phyloP scores from a whole-genome alignment of 1,140 invertebrate genomes.

The Phocides pigmalion region DNA sequence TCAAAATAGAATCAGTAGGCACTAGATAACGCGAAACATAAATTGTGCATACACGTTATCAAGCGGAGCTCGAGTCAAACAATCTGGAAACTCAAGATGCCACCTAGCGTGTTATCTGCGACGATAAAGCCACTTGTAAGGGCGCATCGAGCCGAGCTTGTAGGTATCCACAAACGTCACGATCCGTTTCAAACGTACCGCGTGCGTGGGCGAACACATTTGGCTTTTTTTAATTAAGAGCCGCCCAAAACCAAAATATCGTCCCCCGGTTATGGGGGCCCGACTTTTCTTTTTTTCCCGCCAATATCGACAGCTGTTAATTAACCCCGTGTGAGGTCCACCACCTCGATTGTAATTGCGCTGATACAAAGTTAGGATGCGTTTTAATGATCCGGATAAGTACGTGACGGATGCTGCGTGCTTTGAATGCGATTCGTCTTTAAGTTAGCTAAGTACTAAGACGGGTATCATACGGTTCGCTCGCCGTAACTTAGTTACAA shows the following conservation, averaged over 20 bases:
- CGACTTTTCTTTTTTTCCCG: conserved; percentile 26
- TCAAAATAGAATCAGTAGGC: neutral
- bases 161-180: conserved; percentile 30
- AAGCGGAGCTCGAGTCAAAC: neutral
- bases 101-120: conserved; percentile 25
- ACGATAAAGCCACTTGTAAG: conserved; percentile 29
- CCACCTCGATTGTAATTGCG: conserved; percentile 41
- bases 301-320: conserved; percentile 49
- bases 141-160: conserved; percentile 7
- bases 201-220: conserved; percentile 45
- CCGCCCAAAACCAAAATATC: conserved; percentile 10
- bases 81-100: conserved; percentile 30
- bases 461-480: too few relatives aligned
- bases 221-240: conserved; percentile 46
- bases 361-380: conserved; percentile 39
- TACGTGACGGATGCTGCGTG: conserved; percentile 14
- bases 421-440: neutral
- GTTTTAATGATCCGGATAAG: conserved; percentile 21
- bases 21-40: neutral
- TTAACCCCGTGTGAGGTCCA: conserved; percentile 50
- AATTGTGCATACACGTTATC: conserved; percentile 4
- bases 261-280: conserved; percentile 9
- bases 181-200: conserved; percentile 24
- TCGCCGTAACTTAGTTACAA: too few relatives aligned
- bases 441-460: too few relatives aligned